These are phyloP conservation scores for Pseudococcus viburni DNA, from an alignment of 2,888 invertebrate genomes.

Conservation along the genomic window DNA sequence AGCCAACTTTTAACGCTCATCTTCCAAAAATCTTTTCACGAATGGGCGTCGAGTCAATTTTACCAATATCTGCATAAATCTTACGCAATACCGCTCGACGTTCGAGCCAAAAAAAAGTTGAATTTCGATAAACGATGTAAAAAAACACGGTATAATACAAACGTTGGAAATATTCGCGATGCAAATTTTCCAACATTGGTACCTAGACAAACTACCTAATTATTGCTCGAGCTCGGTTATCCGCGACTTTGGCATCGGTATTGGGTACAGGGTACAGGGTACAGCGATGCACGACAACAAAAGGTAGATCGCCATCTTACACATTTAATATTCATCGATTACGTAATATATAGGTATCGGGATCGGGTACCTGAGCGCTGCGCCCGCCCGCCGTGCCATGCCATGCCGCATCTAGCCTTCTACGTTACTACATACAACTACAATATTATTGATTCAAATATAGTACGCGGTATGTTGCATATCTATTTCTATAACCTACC, in stretches of 20 bases:
- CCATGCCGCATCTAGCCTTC: no score
- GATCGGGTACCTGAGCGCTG: not conserved
- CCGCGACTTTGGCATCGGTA: not conserved
- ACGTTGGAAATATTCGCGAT: not conserved
- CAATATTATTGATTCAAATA: no score
- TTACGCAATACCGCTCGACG: not conserved
- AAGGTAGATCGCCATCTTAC: not conserved
- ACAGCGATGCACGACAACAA: not conserved
- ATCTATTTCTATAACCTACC: no score
- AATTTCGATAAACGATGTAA: not conserved
- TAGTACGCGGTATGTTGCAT: no score
- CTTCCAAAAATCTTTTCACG: not conserved
- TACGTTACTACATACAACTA: no score
- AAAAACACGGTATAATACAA: not conserved
- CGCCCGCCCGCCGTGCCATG: not conserved
- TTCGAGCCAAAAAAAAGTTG: not conserved
- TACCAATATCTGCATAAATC: not conserved
- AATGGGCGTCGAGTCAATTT: not conserved
- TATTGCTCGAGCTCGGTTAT: not conserved
- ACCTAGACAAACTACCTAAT: no score
- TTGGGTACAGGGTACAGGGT: not conserved
- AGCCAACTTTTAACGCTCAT: not conserved
- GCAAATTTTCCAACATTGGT: not conserved
- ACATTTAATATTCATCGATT: not conserved
- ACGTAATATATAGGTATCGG: not conserved